Conservation (phyloP, 2,113 vertebrate genomes). For the Origma solitaria region DNA sequence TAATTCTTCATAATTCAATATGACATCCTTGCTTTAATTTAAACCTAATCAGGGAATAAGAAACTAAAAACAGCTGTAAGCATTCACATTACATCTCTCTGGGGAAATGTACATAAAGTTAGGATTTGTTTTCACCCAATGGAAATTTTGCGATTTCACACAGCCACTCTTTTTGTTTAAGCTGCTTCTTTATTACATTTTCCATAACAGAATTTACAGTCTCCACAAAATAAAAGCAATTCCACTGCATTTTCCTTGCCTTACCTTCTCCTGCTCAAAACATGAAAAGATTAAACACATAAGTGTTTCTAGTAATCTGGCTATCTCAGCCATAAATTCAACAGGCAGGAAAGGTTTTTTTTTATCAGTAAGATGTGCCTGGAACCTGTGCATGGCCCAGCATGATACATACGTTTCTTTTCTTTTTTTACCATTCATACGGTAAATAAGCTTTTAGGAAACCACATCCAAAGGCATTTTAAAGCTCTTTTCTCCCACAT, state of each 20-base stretch:
- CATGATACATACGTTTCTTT: rapidly evolving
- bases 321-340: slow-evolving; percentile 53
- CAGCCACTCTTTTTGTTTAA: slow-evolving; percentile 46
- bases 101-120: slow-evolving; percentile 53
- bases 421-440: background rate
- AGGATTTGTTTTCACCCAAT: slow-evolving; percentile 63
- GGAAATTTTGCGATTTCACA: slow-evolving; percentile 31
- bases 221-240: slow-evolving; percentile 32
- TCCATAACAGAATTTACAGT: slow-evolving; percentile 51
- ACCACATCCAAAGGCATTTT: background rate
- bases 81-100: slow-evolving; percentile 53
- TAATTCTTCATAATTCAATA: slow-evolving; percentile 55
- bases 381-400: background rate
- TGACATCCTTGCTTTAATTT: slow-evolving; percentile 62
- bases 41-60: slow-evolving; percentile 65
- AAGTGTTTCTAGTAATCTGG: slow-evolving; percentile 46
- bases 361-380: background rate
- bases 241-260: background rate
- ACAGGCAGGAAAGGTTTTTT: background rate
- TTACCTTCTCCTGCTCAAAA: background rate
- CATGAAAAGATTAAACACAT: slow-evolving; percentile 14
- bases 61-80: slow-evolving; percentile 63
- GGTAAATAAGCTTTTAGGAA: background rate
- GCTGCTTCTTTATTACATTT: slow-evolving; percentile 52
- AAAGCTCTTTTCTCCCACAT: background rate